These are phyloP conservation scores for Drosophila murphyi DNA, from an alignment of 1,140 invertebrate genomes.

Conservation along the genomic window DNA sequence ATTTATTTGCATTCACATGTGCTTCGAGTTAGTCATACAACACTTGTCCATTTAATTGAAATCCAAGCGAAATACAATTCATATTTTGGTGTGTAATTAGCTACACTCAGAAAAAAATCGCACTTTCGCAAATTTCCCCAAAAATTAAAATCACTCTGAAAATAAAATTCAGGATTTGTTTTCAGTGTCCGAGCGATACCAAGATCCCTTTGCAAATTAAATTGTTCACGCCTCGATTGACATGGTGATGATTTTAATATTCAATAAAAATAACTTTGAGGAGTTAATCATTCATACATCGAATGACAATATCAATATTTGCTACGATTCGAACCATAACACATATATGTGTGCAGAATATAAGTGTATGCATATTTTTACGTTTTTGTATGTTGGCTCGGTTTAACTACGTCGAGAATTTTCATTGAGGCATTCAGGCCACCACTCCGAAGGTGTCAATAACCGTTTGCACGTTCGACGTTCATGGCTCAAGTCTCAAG, in stretches of 20 bases:
- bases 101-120: not conserved
- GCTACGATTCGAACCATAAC: not conserved
- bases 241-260: not conserved
- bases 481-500: conserved; percentile 37
- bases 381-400: not conserved
- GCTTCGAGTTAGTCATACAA: conserved; percentile 1
- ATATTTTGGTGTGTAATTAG: not conserved
- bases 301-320: conserved; percentile 22
- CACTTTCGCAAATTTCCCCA: too few relatives aligned
- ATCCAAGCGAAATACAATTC: not conserved
- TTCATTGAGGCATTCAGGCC: conserved; percentile 41
- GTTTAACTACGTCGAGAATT: conserved; percentile 22
- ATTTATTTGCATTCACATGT: not conserved
- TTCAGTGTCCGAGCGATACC: too few relatives aligned
- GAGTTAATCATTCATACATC: conserved; percentile 14
- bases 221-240: conserved; percentile 9
- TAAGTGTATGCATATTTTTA: not conserved
- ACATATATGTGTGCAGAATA: conserved; percentile 1
- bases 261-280: not conserved
- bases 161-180: too few relatives aligned
- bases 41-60: not conserved
- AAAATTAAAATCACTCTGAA: too few relatives aligned
- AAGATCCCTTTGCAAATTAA: conserved; percentile 2
- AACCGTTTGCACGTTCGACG: conserved; percentile 48
- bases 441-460: conserved; percentile 47